These are phyloP conservation scores for Leistus spinibarbis DNA, from an alignment of 2,888 invertebrate species.

Conservation along the genomic window DNA sequence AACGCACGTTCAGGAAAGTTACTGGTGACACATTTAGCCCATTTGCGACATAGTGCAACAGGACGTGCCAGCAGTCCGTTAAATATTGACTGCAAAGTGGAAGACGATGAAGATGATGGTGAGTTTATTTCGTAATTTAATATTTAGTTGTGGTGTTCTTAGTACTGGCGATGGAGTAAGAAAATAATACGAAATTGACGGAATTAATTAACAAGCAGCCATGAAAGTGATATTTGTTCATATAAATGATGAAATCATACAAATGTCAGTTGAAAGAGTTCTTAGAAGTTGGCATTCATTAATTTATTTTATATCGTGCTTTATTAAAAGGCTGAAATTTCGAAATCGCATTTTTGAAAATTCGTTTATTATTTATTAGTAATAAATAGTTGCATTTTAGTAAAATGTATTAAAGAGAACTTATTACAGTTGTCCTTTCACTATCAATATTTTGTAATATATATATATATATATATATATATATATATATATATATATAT, in stretches of 20 bases:
- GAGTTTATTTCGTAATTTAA: not conserved
- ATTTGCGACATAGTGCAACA: constrained; percentile 64
- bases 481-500: too few species aligned
- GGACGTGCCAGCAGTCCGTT: constrained; percentile 65
- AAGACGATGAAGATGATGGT: constrained; percentile 48
- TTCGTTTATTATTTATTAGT: too few species aligned
- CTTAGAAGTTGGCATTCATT: not conserved
- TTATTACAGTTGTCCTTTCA: too few species aligned
- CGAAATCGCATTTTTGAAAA: too few species aligned
- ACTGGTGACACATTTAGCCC: constrained; percentile 67
- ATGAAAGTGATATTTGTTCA: not conserved
- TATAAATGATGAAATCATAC: not conserved
- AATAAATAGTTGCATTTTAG: too few species aligned
- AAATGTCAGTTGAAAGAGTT: not conserved
- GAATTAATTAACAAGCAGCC: not conserved
- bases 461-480: too few species aligned
- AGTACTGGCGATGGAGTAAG: not conserved
- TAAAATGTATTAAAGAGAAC: too few species aligned
- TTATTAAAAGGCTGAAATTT: too few species aligned
- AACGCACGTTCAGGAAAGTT: constrained; percentile 59
- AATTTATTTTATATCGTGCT: not conserved
- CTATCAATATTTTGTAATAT: too few species aligned
- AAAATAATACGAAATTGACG: not conserved
- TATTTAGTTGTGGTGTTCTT: not conserved
- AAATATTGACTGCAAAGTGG: constrained; percentile 58